Base-by-base conservation (phyloP, 2,797 vertebrate genomes). In the Propithecus deckenii region DNA sequence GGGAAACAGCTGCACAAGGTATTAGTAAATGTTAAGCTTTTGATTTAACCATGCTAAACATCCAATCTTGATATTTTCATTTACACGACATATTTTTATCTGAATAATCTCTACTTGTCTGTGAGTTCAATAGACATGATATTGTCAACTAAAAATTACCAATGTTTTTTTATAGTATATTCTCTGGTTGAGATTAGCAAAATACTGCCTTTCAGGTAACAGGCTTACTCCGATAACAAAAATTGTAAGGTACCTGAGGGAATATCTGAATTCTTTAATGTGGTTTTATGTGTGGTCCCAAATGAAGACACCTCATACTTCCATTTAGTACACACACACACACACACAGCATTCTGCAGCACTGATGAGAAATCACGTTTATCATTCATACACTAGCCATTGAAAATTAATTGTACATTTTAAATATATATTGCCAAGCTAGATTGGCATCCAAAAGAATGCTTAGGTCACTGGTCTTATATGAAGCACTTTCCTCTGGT, bases 361-460 rank as follows among this genome's bases (percentile, higher is more conserved):
- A 83, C 12, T 52, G 67, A 95, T 65, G 12, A 74, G 12, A 96
- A 43, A 89, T 81, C 5, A 59, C 80, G 41, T 97, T 97, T 95
- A 96, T 91, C 1, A 0, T 79, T 96, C 65, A 93, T 50, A 25
- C 35, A 72, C 80, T 97, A 97, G 89, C 81, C 50, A 96, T 10
- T 97, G 96, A 98, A 97, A 95, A 95, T 92, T 97, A 98, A 98
- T 92, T 97, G 43, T 95, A 94, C 71, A 59, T 95, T 97, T 98
- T 96, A 98, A 98, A 97, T 96, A 89, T 46, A 96, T n/a, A 97
- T 88, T 81, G 89, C 52, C 63, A 95, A 83, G n/a, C 55, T 97
- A 92, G 98, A 98, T 30, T 98, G 98, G 97, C 98, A 98, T 97
- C 75, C 93, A 98, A 98, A 98, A 97, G 97, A 98, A 98, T 98